Percentiles rank a stretch among this genome's conserved stretches.
These are phyloP conservation scores for Acleris cristana DNA, from an alignment of 2,888 invertebrate species.

Conservation along the genomic window DNA sequence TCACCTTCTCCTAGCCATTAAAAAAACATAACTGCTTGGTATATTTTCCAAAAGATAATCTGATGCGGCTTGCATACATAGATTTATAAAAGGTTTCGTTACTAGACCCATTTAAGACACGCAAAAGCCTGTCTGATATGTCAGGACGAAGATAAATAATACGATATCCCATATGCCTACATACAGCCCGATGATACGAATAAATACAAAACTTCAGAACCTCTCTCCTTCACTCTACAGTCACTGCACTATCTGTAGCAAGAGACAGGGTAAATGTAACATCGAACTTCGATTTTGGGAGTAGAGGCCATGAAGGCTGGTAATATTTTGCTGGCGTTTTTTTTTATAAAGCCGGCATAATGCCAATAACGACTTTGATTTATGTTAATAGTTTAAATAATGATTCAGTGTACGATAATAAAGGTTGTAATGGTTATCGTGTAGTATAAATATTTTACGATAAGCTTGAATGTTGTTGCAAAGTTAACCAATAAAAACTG, in stretches of 20 bases:
- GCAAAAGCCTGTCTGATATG: conserved; percentile 18
- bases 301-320: conserved; percentile 8
- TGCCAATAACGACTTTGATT: conserved; percentile 30
- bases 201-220: too few relatives aligned
- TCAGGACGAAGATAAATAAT: conserved; percentile 30
- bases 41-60: too few relatives aligned
- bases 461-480: conserved; percentile 3
- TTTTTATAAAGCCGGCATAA: conserved; percentile 20
- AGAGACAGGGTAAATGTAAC: too few relatives aligned
- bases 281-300: too few relatives aligned
- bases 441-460: conserved; percentile 20
- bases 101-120: conserved; percentile 12
- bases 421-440: not conserved
- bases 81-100: conserved; percentile 13
- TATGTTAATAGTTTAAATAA: conserved; percentile 14
- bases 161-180: conserved; percentile 18
- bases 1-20: too few relatives aligned
- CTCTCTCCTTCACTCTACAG: too few relatives aligned
- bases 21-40: too few relatives aligned
- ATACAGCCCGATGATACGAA: not conserved
- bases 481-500: not conserved
- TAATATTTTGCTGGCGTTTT: conserved; percentile 30
- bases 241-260: too few relatives aligned
- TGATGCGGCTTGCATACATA: too few relatives aligned
- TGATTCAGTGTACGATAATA: conserved; percentile 8